Evolutionary conservation across 1,140 invertebrate genomes (phyloP).

Genomic region (Drosophila rufa): DNA sequence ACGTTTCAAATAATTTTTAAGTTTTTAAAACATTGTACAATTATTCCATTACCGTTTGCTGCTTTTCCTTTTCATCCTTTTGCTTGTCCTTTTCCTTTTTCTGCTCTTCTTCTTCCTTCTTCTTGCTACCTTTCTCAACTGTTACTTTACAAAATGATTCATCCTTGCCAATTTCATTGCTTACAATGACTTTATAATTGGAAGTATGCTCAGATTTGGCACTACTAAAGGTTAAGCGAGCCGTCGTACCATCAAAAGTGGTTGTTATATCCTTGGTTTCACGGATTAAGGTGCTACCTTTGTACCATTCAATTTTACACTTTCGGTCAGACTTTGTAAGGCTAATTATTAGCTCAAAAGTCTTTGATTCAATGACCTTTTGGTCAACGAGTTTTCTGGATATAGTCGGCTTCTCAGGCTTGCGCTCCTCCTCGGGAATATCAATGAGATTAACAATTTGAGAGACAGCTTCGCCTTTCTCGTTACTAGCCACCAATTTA

Average conservation of each 20-base stretch:
- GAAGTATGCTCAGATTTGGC: constrained; percentile 90
- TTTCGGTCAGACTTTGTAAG: constrained; percentile 91
- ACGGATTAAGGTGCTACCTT: constrained; percentile 90
- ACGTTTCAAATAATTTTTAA: not conserved
- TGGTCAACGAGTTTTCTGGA: constrained; percentile 89
- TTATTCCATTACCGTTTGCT: constrained; percentile 65
- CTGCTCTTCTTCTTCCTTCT: constrained; percentile 77
- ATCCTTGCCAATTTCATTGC: constrained; percentile 93
- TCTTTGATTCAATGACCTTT: constrained; percentile 91
- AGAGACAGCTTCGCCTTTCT: constrained; percentile 96
- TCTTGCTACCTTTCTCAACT: constrained; percentile 86
- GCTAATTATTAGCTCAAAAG: constrained; percentile 91
- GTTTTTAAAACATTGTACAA: not conserved
- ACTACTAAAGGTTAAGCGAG: constrained; percentile 90
- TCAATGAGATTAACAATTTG: constrained; percentile 94
- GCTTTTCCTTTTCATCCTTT: constrained; percentile 60
- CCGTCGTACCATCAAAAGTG: constrained; percentile 93
- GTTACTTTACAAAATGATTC: constrained; percentile 92
- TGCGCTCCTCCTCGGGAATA: constrained; percentile 88
- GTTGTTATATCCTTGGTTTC: constrained; percentile 89
- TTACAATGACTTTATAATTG: constrained; percentile 92
- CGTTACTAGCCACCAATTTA: constrained; percentile 96
- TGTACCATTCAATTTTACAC: constrained; percentile 94
- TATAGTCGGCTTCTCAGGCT: constrained; percentile 88
- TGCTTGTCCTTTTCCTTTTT: constrained; percentile 80